Evolutionary conservation across 2,888 invertebrate genomes (phyloP).

Genomic region (Zaprionus lineosus): DNA sequence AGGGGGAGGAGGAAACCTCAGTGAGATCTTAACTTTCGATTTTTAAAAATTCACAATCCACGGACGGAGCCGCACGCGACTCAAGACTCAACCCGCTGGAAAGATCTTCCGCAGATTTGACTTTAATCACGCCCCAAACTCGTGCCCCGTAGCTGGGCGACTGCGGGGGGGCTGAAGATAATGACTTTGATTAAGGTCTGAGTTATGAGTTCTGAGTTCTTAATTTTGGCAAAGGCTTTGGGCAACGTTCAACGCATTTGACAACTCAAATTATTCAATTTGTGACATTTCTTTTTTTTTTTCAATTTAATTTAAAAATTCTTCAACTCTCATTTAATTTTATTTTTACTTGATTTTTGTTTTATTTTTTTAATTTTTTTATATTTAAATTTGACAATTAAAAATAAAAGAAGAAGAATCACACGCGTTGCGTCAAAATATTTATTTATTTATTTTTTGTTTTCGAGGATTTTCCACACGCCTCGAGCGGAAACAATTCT

Average conservation of each 20-base stretch:
- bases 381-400: conserved; percentile 18
- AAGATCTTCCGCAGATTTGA: background rate
- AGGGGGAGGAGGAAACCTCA: no score
- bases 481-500: conserved; percentile 18
- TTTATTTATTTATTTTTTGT: background rate
- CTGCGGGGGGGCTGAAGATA: no score
- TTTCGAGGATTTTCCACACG: background rate
- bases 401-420: conserved; percentile 8
- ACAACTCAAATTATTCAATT: no score
- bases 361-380: conserved; percentile 13
- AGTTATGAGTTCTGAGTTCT: background rate
- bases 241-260: conserved; percentile 10
- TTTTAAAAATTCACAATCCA: no score
- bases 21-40: no score
- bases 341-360: background rate
- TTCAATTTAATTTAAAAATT: no score
- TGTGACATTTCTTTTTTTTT: no score
- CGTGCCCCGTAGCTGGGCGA: conserved; percentile 35
- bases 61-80: no score
- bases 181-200: conserved; percentile 15
- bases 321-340: background rate
- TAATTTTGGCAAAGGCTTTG: conserved; percentile 3
- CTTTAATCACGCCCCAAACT: conserved; percentile 48
- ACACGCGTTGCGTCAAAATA: conserved; percentile 22
- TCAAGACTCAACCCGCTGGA: conserved; percentile 5